Evolutionary conservation across 2,888 invertebrate species (phyloP), one percentile per base, ranked within the genome.

Genomic region (Oegoconia quadripuncta): DNA sequence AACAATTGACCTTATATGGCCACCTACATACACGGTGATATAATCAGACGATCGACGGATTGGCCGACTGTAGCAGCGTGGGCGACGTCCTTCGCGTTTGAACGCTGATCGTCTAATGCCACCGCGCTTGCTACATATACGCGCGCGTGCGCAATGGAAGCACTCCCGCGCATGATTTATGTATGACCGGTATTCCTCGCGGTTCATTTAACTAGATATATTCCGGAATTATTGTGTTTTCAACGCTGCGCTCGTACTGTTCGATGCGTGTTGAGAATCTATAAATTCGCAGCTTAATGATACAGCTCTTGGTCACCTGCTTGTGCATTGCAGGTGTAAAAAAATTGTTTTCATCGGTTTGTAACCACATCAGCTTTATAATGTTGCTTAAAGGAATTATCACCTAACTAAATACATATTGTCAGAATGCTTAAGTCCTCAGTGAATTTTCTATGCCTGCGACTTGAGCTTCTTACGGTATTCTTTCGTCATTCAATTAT

Each of bases 1-100:
- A 63, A 75, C 75, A 79, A 83, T 84, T 82, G 81, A 79, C 83
- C 83, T 84, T 83, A 82, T 84, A 84, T 73, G 83, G 84, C 81
- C 79, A 78, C 84, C 83, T 83, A 84, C 84, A 77, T 76, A 70
- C 72, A 65, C 73, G 78, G 77, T 82, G 83, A 83, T 82, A 82
- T 82, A 84, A 83, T 78, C 78, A 52, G 41, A 40, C 30, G 52
- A 47, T 48, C 42, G 65, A 12, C 50, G 66, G 70, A 70, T 74
- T 74, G 74, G 73, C 67, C 76, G 74, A 76, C 64, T 67, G 69
- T 59, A 55, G 55, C 58, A 43, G 74, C 70, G 84, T 82, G 76
- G 83, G 83, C 64, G 70, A 66, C 70, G 83, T 81, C 80, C 80
- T 82, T 80, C 26, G 17, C 11, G 12, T 51, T 38, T 59, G 67